These are phyloP conservation scores for Lampris incognitus DNA, from an alignment of 2,113 vertebrate genomes.

Conservation along the genomic window DNA sequence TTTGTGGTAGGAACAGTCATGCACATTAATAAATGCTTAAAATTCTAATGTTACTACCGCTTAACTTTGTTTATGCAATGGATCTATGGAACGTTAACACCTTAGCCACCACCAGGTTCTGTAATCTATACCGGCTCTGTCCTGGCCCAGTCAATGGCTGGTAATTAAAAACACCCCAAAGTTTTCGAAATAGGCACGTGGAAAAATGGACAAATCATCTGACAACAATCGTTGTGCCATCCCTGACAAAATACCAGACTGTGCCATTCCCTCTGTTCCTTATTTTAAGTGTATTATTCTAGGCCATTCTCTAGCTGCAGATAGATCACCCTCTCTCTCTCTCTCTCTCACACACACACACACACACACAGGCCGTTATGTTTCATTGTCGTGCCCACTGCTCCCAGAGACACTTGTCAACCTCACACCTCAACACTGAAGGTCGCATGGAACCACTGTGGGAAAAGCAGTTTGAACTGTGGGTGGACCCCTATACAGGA, in stretches of 20 bases:
- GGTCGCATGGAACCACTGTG: slow-evolving; percentile 21
- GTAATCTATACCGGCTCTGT: slow-evolving; percentile 28
- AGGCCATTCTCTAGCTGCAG: not conserved
- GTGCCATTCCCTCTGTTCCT: slow-evolving; percentile 11
- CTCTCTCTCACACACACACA: no score
- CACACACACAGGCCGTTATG: no score
- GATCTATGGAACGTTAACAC: not conserved
- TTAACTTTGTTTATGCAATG: slow-evolving; percentile 1
- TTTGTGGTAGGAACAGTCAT: not conserved
- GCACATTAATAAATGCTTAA: not conserved
- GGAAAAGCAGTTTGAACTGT: slow-evolving; percentile 15
- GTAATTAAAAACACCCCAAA: not conserved
- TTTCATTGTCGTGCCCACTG: not conserved
- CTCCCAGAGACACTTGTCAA: not conserved
- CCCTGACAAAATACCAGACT: slow-evolving; percentile 23
- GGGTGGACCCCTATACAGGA: slow-evolving; percentile 14
- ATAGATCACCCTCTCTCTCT: not conserved
- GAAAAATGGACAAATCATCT: not conserved
- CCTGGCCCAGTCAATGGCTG: slow-evolving; percentile 10
- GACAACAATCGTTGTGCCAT: slow-evolving; percentile 29
- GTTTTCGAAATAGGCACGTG: not conserved
- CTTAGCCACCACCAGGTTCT: slow-evolving; percentile 21
- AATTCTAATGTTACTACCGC: not conserved
- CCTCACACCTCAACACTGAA: not conserved
- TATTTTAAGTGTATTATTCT: not conserved